Base-by-base conservation (phyloP, 1,140 invertebrate species). In the Ostrea edulis region DNA sequence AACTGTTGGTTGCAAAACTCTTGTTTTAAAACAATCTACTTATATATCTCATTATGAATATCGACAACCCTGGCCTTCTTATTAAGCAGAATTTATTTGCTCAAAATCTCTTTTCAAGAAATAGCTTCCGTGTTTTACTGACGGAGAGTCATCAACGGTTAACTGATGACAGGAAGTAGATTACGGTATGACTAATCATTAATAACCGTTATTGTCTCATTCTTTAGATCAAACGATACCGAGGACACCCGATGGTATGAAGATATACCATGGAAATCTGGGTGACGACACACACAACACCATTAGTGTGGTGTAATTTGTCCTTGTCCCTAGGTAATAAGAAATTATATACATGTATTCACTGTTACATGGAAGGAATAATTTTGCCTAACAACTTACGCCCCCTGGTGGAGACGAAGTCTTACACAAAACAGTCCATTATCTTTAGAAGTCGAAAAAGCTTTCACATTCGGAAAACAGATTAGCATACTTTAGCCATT, bases 151-250 rank as follows among this genome's bases (percentile, higher is more conserved):
- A 77, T 77, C 29, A 62, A 35, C 9, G 25, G 25, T 8, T 35
- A 77, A 77, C 14, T 35, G 25, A 12, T 29, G 68, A 29, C 2
- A 77, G 68, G 68, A 77, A 77, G 29, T 29, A 25, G 22, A 14
- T 77, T 77, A 77, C 11, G 25, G 22, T 11, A 35, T 77, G 68
- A 77, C 68, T 77, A 77, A 77, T 77, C 68, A 35, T 77, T 77
- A 29, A 25, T 77, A 77, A 77, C 68, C 25, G 68, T 77, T 29
- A 77, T 77, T 77, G 68, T 77, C 68, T 77, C 29, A 62, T 62
- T 62, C 17, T 29, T 4, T 25, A 29, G 68, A 77, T 77, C 25
- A 35, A 77, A 77, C 8, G 68, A 77, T 77, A 77, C 68, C 68
- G 68, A 77, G 68, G 25, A 22, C 29, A 77, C 68, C 68, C 68